Base-by-base conservation (phyloP, 2,888 invertebrate species). In the Isotomurus palustris region DNA sequence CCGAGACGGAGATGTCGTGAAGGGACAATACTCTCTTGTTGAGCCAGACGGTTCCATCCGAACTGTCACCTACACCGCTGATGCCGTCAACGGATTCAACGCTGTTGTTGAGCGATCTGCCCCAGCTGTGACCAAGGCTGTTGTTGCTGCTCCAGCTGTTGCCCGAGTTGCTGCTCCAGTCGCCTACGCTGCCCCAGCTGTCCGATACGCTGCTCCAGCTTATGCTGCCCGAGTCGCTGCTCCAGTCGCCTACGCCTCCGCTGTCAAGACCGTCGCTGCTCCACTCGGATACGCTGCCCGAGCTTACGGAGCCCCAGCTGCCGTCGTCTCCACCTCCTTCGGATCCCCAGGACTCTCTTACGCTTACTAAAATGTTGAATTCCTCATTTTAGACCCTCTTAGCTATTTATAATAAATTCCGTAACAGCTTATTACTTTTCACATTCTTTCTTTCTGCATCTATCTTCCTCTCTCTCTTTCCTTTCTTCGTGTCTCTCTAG, bases 61-160 rank as follows among this genome's bases (percentile, higher is more conserved):
- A 38, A 60, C 62, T 43, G 63, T 68, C n/a, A 64, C 66, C 56
- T 68, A 68, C 66, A 66, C 65, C 45, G 66, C 68, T 53, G 68
- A 68, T 50, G 35, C 52, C 25, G 52, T 68, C 61, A 62, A 68
- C 55, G 68, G 68, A 66, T 68, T 68, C 61, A 68, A 68, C 51
- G 68, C 68, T 45, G 62, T 68, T 28, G 68, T 68, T 17, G 62
- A 68, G 36, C 53, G 66, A 29, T 51, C 58, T 24, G 52, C 58
- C 3, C 55, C 57, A 41, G 38, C 53, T 28, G 53, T 53, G 25
- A 40, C 32, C 25, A 29, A 49, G 21, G 3, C 32, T 10, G 49
- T 21, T 32, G 49, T 49, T 21, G 52, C 47, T n/a, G 54, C 55
- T 27, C 59, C 56, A 45, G 52, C 38, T 17, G 47, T 45, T n/a